Conservation (phyloP, 1,140 invertebrate species). For the Bombus affinis region DNA sequence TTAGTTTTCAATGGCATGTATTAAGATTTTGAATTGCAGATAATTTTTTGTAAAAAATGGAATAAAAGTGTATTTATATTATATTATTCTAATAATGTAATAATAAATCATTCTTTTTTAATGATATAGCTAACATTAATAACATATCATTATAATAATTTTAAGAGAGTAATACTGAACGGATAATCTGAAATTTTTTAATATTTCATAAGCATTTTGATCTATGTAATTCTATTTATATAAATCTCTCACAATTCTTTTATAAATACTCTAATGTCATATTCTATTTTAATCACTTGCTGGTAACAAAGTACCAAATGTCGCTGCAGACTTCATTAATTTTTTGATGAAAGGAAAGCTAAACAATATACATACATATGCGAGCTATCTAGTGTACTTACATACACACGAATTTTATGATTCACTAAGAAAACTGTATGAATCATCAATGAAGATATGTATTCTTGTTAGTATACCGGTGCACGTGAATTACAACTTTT, state of each 20-base stretch:
- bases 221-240: too few species aligned
- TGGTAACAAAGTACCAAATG: too few species aligned
- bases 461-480: neutral
- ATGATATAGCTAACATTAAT: neutral
- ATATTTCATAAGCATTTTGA: too few species aligned
- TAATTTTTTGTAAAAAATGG: neutral
- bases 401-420: neutral
- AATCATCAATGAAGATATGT: neutral
- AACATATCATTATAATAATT: neutral
- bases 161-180: too few species aligned
- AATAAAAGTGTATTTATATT: neutral
- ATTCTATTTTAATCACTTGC: neutral
- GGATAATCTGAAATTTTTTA: too few species aligned
- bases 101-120: neutral
- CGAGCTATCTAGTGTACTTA: neutral
- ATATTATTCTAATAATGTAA: neutral
- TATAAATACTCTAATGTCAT: neutral
- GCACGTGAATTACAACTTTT: neutral
- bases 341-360: neutral
- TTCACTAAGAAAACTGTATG: neutral
- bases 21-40: neutral
- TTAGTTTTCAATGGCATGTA: neutral
- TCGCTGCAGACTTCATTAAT: neutral
- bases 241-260: neutral
- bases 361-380: neutral